Conservation (phyloP, 2,888 invertebrate genomes). For the Cistogaster globosa region DNA sequence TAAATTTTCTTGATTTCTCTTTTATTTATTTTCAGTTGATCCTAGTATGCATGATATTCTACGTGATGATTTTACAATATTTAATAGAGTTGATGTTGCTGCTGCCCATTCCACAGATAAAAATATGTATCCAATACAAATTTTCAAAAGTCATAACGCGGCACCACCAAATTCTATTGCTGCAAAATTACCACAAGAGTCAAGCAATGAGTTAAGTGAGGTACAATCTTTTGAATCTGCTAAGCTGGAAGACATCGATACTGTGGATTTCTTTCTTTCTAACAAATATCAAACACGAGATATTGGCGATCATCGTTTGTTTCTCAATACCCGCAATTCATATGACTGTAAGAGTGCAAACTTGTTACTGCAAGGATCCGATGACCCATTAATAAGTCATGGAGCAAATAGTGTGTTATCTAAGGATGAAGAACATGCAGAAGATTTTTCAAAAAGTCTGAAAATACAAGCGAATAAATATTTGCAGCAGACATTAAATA, state of each 20-base stretch:
- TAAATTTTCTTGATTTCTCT: no score
- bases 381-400: slow-evolving; percentile 82
- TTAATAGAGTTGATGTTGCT: slow-evolving; percentile 73
- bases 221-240: slow-evolving; percentile 65
- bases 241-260: slow-evolving; percentile 74
- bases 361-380: slow-evolving; percentile 81
- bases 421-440: slow-evolving; percentile 79
- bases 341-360: slow-evolving; percentile 74
- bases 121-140: slow-evolving; percentile 74
- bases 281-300: slow-evolving; percentile 73
- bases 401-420: slow-evolving; percentile 80
- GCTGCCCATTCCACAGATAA: slow-evolving; percentile 72
- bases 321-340: slow-evolving; percentile 41
- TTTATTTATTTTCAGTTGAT: slow-evolving; percentile 67
- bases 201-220: slow-evolving; percentile 28
- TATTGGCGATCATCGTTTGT: slow-evolving; percentile 66
- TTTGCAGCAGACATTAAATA: slow-evolving; percentile 11
- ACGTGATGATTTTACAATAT: slow-evolving; percentile 77
- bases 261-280: slow-evolving; percentile 72
- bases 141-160: slow-evolving; percentile 71
- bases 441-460: slow-evolving; percentile 76
- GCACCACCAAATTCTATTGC: slow-evolving; percentile 62
- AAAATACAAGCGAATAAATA: slow-evolving; percentile 67
- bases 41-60: slow-evolving; percentile 82
- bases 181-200: slow-evolving; percentile 30